Base-by-base conservation (phyloP, 2,797 vertebrate species). In the Arrhamphus sclerolepis region DNA sequence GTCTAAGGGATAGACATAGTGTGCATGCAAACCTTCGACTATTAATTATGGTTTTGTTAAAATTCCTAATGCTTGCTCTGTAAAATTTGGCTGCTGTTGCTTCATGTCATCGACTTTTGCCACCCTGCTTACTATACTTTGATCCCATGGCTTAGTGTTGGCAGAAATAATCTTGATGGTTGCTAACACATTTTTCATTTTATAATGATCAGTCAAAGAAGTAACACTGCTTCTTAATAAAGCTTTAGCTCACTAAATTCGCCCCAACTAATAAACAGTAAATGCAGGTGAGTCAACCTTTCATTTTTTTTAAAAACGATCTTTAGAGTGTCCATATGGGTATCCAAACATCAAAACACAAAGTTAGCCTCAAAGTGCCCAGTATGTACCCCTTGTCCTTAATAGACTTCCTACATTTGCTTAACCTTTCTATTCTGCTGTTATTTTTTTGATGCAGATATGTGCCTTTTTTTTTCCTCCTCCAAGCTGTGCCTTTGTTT, bases 221-320 rank as follows among this genome's bases (percentile, higher is more conserved):
- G 69, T 85, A 70, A 75, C 83, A 77, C 70, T 74, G 81, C 87
- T 87, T 81, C 50, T 79, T 86, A 85, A 81, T 83, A 71, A 88
- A 78, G 78, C 85, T 86, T 79, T 64, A 84, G 64, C 78, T 79
- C 77, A 70, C 71, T 66, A 72, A 82, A 85, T 85, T 85, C 83
- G 88, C 70, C 54, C 43, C 0, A 75, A 89, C 86, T 84, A 87
- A 90, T 81, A 40, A 70, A 46, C 60, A 58, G 53, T 74, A 59
- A 78, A 72, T 72, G 11, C 80, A 90, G 89, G 89, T 89, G 78
- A 89, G 89, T 91, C 48, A 85, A 86, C n/a, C n/a, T 66, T 72
- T 65, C 34, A 11, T 44, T 66, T 62, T 70, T 62, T 68, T 62
- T 74, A 29, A 72, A 57, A 44, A 26, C 24, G 6, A 39, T 67